Percentiles rank a stretch among this genome's conserved stretches.
These are phyloP conservation scores for Pelodiscus sinensis DNA, from an alignment of 2,113 vertebrate genomes.

Conservation along the genomic window DNA sequence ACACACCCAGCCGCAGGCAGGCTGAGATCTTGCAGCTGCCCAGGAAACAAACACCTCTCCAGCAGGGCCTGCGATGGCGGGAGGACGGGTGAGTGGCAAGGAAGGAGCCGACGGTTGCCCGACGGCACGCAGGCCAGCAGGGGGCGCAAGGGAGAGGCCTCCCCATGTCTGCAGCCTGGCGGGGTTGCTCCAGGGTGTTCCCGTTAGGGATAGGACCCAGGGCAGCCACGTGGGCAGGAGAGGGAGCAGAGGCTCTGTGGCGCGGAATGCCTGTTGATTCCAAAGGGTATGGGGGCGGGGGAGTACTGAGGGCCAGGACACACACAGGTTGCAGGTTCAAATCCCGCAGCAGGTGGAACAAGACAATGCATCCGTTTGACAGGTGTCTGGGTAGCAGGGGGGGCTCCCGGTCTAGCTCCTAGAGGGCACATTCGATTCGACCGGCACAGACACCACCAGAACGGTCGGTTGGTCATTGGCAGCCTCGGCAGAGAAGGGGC, in stretches of 20 bases:
- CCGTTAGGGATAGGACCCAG: neutral
- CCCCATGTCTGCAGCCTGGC: neutral
- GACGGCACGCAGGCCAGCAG: constrained; percentile 20
- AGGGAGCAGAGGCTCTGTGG: neutral
- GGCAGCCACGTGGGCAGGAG: neutral
- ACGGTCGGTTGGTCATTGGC: too few relatives aligned
- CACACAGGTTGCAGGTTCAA: neutral
- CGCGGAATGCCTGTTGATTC: neutral
- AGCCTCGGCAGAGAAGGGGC: neutral
- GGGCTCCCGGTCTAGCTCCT: neutral
- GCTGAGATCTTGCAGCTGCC: neutral
- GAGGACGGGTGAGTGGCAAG: neutral
- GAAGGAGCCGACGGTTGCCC: neutral
- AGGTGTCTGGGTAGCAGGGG: neutral
- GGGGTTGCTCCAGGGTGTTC: neutral
- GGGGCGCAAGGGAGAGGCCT: neutral
- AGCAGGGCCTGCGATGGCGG: neutral
- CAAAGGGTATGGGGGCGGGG: neutral
- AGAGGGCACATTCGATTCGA: too few relatives aligned
- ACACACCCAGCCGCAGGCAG: neutral
- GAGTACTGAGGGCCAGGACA: neutral
- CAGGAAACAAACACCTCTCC: neutral
- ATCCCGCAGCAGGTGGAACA: neutral
- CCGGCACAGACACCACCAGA: neutral
- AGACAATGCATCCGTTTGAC: fast-evolving